phyloP scores from a whole-genome alignment of 2,113 vertebrate genomes.

The Stegastes partitus region DNA sequence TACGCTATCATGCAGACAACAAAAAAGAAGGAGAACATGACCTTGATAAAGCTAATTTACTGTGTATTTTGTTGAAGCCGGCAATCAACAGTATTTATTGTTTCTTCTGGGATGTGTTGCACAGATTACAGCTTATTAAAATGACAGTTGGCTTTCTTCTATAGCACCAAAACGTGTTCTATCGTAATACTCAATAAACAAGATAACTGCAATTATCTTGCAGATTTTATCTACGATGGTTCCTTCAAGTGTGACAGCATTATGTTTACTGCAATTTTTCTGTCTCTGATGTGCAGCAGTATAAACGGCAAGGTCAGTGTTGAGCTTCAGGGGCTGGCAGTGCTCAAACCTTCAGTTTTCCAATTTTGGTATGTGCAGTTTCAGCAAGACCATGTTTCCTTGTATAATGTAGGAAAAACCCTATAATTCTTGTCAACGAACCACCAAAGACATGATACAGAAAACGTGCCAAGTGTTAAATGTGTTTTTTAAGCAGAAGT shows the following conservation, averaged over 20 bases:
- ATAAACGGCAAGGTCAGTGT: constrained; percentile 17
- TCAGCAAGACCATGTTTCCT: constrained; percentile 69
- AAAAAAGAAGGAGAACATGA: background rate
- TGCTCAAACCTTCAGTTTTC: constrained; percentile 45
- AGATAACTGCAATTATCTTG: background rate
- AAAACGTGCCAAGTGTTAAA: constrained; percentile 68
- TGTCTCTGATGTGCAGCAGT: constrained; percentile 11
- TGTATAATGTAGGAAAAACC: constrained; percentile 65
- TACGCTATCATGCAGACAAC: background rate
- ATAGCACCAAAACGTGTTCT: background rate
- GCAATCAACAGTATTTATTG: background rate
- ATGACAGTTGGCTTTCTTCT: constrained; percentile 1
- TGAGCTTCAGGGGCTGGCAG: constrained; percentile 17
- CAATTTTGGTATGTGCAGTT: constrained; percentile 58
- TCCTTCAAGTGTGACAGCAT: constrained; percentile 3
- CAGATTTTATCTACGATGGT: constrained; percentile 1
- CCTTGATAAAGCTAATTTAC: background rate
- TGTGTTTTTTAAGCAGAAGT: constrained; percentile 63
- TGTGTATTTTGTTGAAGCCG: background rate
- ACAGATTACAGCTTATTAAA: background rate
- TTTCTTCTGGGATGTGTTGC: background rate
- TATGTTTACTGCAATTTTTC: background rate
- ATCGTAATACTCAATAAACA: background rate
- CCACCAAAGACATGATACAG: constrained; percentile 62
- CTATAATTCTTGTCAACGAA: constrained; percentile 68